These are phyloP conservation scores for Torymus tubicola DNA, from an alignment of 2,888 invertebrate species.

Conservation along the genomic window DNA sequence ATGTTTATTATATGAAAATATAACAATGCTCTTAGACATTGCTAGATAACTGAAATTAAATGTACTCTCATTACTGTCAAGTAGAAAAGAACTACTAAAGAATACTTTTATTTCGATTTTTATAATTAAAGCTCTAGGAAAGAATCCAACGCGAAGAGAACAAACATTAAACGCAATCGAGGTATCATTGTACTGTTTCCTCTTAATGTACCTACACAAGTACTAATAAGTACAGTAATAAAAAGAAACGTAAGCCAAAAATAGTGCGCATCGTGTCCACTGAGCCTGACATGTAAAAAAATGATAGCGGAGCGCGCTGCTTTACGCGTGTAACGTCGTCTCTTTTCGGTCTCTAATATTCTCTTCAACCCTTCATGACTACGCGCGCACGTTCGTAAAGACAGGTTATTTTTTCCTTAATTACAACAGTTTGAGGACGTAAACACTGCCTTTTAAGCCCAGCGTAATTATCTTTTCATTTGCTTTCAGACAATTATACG, in stretches of 20 bases:
- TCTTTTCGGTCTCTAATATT: slow-evolving; percentile 17
- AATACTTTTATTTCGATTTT: no score
- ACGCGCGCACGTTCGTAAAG: not conserved
- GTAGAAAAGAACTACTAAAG: no score
- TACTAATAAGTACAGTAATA: slow-evolving; percentile 37
- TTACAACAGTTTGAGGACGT: not conserved
- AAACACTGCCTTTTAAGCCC: not conserved
- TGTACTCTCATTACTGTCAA: no score
- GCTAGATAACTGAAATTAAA: no score
- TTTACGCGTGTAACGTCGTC: slow-evolving; percentile 41
- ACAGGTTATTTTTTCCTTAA: not conserved
- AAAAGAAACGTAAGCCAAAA: slow-evolving; percentile 46
- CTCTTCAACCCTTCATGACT: slow-evolving; percentile 18
- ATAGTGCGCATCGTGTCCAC: slow-evolving; percentile 49
- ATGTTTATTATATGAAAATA: no score
- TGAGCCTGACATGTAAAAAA: slow-evolving; percentile 42
- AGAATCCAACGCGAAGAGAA: not conserved
- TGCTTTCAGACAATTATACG: no score
- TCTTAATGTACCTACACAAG: not conserved
- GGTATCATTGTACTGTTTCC: not conserved
- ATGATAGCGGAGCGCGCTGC: slow-evolving; percentile 50
- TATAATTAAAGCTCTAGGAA: not conserved
- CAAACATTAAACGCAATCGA: not conserved
- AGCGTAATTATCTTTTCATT: not conserved
- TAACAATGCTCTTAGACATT: no score